Evolutionary conservation across 2,888 invertebrate genomes (phyloP), one percentile per base, ranked within the genome.

Genomic region (Apeira syringaria): DNA sequence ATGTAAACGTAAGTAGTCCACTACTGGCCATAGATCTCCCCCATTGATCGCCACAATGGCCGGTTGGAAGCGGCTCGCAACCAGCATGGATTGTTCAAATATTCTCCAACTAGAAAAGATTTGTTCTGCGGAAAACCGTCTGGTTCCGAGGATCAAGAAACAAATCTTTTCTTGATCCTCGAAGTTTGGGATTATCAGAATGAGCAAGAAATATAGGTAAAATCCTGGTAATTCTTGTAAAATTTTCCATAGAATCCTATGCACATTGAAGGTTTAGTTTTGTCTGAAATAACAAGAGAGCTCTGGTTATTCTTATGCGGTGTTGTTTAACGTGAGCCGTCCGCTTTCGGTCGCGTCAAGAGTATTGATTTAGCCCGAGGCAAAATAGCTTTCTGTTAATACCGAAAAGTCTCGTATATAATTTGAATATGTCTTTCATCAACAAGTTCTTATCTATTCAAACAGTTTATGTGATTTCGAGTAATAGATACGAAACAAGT

Each of bases 331-430:
- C 53, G 59, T 52, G 52, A 62, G 66, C 68, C 65, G 73, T 56
- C 59, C 64, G 63, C 64, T 69, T 71, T 72, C 61, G 59, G 60
- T 64, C 64, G 50, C 73, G 67, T 67, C 68, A 58, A 64, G 57
- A 64, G 69, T 80, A 83, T 83, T 74, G 81, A 83, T 83, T 77
- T 71, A 65, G 66, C 73, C 68, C 59, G 66, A 65, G 61, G 69
- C 70, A 59, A 63, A 73, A 66, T 39, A 74, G 75, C 61, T 74
- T 74, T 68, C 53, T 66, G 59, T 64, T 73, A 67, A 68, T 66
- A 61, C 61, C 70, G 64, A 60, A 56, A 62, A 66, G 51, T 55
- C 55, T 59, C 52, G 51, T 55, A 49, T 59, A 54, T 44, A 41
- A 53, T 48, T 34, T 31, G 32, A 33, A 44, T 43, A 43, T 22